Conservation (phyloP, 2,797 vertebrate species). For the Capromys pilorides region DNA sequence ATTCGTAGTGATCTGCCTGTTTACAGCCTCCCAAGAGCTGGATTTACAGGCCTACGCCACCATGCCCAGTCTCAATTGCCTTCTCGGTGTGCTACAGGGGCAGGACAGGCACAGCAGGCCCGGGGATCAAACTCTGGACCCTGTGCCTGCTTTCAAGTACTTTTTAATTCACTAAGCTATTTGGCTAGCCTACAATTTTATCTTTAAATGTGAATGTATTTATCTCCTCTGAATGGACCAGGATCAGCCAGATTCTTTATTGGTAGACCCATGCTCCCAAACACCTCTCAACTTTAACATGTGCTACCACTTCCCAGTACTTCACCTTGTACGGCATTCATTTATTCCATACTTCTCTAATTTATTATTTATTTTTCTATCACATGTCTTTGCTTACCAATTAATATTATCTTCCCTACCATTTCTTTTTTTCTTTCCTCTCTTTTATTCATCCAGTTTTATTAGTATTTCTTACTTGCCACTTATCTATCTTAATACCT, state of each 20-base stretch:
- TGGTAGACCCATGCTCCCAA: not conserved
- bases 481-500: not conserved
- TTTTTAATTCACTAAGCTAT: too few relatives aligned
- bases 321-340: not conserved
- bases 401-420: not conserved
- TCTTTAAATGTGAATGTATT: not conserved
- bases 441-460: fast-evolving
- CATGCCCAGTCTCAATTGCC: too few relatives aligned
- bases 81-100: too few relatives aligned
- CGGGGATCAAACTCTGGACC: too few relatives aligned
- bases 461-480: not conserved
- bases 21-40: too few relatives aligned
- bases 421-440: not conserved
- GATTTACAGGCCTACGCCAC: too few relatives aligned
- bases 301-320: not conserved
- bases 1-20: too few relatives aligned
- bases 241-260: not conserved
- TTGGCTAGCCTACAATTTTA: not conserved
- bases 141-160: too few relatives aligned
- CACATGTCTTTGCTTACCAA: not conserved
- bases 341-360: not conserved
- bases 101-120: too few relatives aligned
- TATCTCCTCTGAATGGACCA: not conserved
- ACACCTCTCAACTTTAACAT: not conserved
- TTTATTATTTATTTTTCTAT: not conserved